Percentiles rank a stretch among this genome's conserved stretches.
Conservation (phyloP, 2,797 vertebrate genomes). For the Geotria australis region DNA sequence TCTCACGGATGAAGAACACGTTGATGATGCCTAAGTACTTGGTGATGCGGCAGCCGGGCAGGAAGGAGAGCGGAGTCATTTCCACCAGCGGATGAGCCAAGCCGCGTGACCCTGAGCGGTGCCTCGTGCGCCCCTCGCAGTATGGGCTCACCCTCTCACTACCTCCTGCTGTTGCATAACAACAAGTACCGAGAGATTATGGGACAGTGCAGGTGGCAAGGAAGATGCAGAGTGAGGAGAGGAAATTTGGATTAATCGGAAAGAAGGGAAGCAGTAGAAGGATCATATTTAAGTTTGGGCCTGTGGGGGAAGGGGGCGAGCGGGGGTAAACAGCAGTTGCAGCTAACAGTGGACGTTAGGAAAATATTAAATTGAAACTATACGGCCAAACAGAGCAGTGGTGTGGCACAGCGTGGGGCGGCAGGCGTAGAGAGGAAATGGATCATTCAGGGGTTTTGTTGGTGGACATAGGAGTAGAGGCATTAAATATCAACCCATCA, state of each 20-base stretch:
- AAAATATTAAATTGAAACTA: no score
- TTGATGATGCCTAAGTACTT: conserved; percentile 97
- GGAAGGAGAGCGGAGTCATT: conserved; percentile 90
- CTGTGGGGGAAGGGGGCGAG: no score
- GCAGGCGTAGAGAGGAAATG: no score
- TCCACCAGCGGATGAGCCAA: conserved; percentile 58
- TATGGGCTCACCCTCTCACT: conserved; percentile 51
- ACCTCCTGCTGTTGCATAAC: background rate
- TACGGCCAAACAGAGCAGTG: no score
- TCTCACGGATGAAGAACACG: conserved; percentile 98
- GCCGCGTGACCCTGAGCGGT: conserved; percentile 25
- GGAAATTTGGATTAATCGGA: conserved; percentile 4
- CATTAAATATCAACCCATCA: no score
- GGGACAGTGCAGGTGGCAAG: conserved; percentile 14
- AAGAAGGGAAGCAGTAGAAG: background rate
- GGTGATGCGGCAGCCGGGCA: conserved; percentile 65
- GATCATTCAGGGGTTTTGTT: no score
- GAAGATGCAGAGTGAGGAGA: conserved; percentile 3
- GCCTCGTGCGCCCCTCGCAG: conserved; percentile 38
- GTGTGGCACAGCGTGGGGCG: no score
- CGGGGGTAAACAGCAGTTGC: no score
- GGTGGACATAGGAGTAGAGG: no score
- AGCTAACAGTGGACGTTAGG: no score
- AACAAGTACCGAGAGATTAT: no score
- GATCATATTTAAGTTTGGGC: no score